Conservation (phyloP, 2,797 vertebrate species). For the Helarctos malayanus region DNA sequence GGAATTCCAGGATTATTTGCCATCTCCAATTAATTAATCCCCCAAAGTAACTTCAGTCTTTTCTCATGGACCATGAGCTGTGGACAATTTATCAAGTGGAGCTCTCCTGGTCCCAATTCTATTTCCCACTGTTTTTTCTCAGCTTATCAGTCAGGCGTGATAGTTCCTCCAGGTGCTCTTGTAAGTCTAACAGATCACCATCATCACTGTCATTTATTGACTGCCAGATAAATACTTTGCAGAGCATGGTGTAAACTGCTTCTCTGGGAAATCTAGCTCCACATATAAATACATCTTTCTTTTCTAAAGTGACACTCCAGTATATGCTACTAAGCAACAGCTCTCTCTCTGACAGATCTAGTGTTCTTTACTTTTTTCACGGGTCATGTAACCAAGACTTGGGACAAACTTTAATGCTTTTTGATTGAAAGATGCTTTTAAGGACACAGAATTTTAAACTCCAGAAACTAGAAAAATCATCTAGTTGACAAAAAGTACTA, state of each 20-base stretch:
- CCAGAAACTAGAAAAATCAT: neutral
- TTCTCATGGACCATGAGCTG: neutral
- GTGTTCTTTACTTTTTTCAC: neutral
- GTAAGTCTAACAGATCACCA: neutral
- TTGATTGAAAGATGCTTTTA: neutral
- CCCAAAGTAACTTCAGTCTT: neutral
- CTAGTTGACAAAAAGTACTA: neutral
- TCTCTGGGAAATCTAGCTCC: slow-evolving; percentile 55
- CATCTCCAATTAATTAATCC: neutral
- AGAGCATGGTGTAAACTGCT: slow-evolving; percentile 58
- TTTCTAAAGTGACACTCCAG: slow-evolving; percentile 6
- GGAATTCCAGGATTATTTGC: neutral
- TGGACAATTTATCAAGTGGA: neutral
- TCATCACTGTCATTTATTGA: slow-evolving; percentile 40
- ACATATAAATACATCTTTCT: slow-evolving; percentile 37
- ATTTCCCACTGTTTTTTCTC: slow-evolving; percentile 14
- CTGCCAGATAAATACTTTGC: slow-evolving; percentile 54
- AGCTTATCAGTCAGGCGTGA: neutral
- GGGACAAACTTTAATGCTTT: neutral
- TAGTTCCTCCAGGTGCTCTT: slow-evolving; percentile 22
- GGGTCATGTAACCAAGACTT: neutral
- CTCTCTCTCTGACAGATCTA: neutral
- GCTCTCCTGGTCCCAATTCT: neutral
- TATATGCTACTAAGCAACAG: slow-evolving; percentile 11
- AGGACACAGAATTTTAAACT: neutral